Percentiles rank a stretch among this genome's conserved stretches.
Evolutionary conservation across 2,113 vertebrate genomes (phyloP).

Genomic region (Stigmatopora argus): DNA sequence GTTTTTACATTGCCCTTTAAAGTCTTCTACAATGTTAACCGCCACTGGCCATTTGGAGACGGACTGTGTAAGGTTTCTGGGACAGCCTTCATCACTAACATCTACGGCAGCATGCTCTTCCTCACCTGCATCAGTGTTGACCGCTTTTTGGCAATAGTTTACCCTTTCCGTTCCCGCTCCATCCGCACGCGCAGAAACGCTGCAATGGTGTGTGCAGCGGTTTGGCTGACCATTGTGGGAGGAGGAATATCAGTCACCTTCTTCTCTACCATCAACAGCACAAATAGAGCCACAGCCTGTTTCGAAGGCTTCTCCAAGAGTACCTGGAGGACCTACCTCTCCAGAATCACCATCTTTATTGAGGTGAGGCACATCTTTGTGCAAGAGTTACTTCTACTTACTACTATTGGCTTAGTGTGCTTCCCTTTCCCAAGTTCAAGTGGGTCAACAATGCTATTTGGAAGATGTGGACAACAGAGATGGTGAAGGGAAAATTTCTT

Average conservation of each 20-base stretch:
- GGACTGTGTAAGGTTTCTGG: conserved; percentile 91
- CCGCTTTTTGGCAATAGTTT: conserved; percentile 93
- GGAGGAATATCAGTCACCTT: conserved; percentile 92
- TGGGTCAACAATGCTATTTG: neutral
- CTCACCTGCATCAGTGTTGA: conserved; percentile 96
- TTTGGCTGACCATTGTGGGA: conserved; percentile 91
- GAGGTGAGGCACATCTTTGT: conserved; percentile 69
- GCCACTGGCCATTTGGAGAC: conserved; percentile 96
- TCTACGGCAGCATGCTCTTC: conserved; percentile 97
- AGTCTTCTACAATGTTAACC: conserved; percentile 95
- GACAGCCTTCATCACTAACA: conserved; percentile 95
- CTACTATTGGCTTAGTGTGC: neutral
- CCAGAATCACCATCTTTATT: conserved; percentile 98
- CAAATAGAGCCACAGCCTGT: conserved; percentile 83
- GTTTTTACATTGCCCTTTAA: conserved; percentile 95
- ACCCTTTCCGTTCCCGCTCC: conserved; percentile 87
- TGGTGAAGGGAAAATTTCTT: neutral
- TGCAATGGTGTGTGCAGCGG: conserved; percentile 82
- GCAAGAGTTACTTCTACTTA: neutral
- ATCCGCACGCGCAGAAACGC: conserved; percentile 86
- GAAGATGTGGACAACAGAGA: neutral
- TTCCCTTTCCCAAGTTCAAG: neutral
- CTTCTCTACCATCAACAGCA: conserved; percentile 91
- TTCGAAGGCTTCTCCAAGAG: conserved; percentile 95
- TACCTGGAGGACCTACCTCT: conserved; percentile 94